A percentile compares a stretch with the other conserved stretches of the same genome.
Conservation (phyloP, 2,113 vertebrate species). For the Malurus cyaneus region DNA sequence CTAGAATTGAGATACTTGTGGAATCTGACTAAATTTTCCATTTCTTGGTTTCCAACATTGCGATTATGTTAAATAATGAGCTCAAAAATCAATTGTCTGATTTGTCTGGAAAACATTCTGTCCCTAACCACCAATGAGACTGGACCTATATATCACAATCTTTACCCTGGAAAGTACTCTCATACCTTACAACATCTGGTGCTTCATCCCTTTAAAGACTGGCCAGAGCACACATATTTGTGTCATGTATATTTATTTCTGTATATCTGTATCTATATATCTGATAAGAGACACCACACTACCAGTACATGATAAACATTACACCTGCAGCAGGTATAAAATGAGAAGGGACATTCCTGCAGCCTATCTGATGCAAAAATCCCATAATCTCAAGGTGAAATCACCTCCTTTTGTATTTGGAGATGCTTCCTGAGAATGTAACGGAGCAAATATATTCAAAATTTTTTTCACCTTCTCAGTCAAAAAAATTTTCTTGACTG, state of each 20-base stretch:
- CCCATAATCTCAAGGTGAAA: not conserved
- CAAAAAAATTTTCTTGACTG: not conserved
- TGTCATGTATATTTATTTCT: not conserved
- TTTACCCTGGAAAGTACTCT: not conserved
- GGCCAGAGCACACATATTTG: not conserved
- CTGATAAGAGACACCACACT: not conserved
- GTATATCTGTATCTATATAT: not conserved
- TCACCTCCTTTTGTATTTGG: not conserved
- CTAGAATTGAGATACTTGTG: not conserved
- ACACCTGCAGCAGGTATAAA: not conserved
- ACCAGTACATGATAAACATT: not conserved
- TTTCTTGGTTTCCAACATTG: not conserved
- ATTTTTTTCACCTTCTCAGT: not conserved
- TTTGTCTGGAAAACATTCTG: not conserved
- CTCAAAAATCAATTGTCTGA: not conserved
- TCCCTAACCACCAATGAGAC: not conserved
- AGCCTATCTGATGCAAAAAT: not conserved
- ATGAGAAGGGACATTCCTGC: not conserved
- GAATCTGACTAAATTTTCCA: not conserved
- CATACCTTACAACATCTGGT: not conserved
- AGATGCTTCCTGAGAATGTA: not conserved
- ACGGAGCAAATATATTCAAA: not conserved
- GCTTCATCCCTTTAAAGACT: not conserved
- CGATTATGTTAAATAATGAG: not conserved
- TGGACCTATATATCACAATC: not conserved